phyloP scores from a whole-genome alignment of 2,113 vertebrate species.

The Eulemur rufifrons region DNA sequence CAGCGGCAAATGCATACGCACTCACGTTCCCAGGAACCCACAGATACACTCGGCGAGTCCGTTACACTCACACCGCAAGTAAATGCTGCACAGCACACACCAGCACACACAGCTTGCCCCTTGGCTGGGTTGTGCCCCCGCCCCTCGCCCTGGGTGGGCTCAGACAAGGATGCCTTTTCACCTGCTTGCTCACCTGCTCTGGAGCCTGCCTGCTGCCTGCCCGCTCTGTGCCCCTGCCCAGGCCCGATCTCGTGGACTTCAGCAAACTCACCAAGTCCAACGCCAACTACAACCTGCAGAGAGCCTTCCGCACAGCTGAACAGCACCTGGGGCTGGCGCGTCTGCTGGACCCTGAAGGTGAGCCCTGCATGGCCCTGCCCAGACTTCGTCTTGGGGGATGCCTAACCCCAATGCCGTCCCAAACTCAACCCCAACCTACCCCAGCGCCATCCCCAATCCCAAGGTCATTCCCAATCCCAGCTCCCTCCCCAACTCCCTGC shows the following conservation, averaged over 20 bases:
- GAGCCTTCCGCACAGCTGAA: constrained; percentile 94
- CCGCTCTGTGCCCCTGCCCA: constrained; percentile 61
- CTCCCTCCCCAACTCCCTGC: not conserved
- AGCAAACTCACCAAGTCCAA: constrained; percentile 95
- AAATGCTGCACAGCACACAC: fast-evolving
- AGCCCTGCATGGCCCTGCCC: fast-evolving
- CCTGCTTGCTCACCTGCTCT: not conserved
- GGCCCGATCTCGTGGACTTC: constrained; percentile 95
- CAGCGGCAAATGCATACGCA: not conserved
- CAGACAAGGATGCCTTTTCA: not conserved
- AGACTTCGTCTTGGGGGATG: not conserved
- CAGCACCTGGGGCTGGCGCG: constrained; percentile 95
- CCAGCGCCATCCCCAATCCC: not conserved
- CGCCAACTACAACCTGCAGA: constrained; percentile 94
- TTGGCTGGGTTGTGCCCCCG: too few relatives aligned
- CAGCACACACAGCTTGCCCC: not conserved
- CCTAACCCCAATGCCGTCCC: not conserved
- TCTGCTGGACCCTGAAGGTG: constrained; percentile 96
- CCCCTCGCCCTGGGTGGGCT: not conserved
- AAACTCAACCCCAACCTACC: not conserved
- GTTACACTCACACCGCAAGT: too few relatives aligned
- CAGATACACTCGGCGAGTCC: fast-evolving
- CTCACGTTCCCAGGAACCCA: not conserved
- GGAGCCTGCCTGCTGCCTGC: constrained; percentile 38
- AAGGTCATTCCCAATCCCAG: not conserved